These are phyloP conservation scores for Phaetusa simplex DNA, from an alignment of 2,113 vertebrate species.

Conservation along the genomic window DNA sequence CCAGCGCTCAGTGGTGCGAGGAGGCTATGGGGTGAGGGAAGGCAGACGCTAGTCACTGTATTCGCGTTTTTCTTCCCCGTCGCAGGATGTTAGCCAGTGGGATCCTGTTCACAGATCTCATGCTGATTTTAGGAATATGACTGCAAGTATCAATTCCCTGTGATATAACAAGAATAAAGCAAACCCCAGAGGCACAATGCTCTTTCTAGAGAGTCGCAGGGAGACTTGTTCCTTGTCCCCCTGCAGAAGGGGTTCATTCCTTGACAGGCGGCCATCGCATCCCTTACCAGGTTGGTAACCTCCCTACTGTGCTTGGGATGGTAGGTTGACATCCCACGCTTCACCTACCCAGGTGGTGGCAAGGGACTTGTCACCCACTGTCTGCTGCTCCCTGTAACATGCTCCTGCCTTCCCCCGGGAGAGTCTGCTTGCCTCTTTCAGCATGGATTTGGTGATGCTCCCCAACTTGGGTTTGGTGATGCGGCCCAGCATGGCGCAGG, in stretches of 20 bases:
- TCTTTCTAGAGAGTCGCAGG: not conserved
- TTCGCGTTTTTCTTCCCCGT: not conserved
- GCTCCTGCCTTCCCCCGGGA: not conserved
- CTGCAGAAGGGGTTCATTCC: not conserved
- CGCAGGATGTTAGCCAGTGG: not conserved
- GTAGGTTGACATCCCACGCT: not conserved
- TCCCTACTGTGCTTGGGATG: not conserved
- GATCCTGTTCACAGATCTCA: not conserved
- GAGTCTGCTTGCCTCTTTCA: not conserved
- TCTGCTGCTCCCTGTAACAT: fast-evolving
- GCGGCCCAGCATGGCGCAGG: not conserved
- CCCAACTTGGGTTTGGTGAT: not conserved
- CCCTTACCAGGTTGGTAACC: not conserved
- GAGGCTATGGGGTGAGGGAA: not conserved
- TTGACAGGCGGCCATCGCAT: fast-evolving
- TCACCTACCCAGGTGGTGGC: not conserved
- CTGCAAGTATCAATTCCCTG: not conserved
- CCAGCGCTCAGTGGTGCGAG: not conserved
- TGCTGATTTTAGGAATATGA: not conserved
- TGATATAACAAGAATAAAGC: not conserved
- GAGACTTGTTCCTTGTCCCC: fast-evolving
- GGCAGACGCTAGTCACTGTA: not conserved
- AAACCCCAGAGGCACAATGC: not conserved
- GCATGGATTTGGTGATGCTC: not conserved
- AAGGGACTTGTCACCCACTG: fast-evolving